A percentile compares a stretch with the other conserved stretches of the same genome.
These are phyloP conservation scores for Lycophotia porphyrea DNA, from an alignment of 2,888 invertebrate species.

Conservation along the genomic window DNA sequence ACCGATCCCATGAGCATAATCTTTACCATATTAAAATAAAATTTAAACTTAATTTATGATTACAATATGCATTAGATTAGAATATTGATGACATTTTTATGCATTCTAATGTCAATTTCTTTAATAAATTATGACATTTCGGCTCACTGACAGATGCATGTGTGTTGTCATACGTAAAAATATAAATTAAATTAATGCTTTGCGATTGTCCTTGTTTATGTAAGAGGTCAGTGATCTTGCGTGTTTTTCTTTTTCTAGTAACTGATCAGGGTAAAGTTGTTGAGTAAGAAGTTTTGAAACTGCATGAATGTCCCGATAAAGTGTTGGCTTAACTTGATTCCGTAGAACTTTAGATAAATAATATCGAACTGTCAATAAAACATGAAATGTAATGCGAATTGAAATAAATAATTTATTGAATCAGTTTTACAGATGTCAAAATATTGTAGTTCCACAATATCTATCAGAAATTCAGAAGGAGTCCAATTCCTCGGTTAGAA, in stretches of 20 bases:
- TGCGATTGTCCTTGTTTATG: conserved; percentile 25
- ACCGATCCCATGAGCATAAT: conserved; percentile 21
- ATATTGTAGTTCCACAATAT: background rate
- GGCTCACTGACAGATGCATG: conserved; percentile 37
- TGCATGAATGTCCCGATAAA: conserved; percentile 19
- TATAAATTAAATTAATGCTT: conserved; percentile 25
- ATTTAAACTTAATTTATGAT: conserved; percentile 38
- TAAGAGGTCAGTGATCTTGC: conserved; percentile 26
- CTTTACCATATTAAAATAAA: conserved; percentile 25
- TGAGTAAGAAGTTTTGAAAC: conserved; percentile 27
- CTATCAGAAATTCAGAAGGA: too few relatives aligned
- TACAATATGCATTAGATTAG: conserved; percentile 35
- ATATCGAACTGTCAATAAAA: conserved; percentile 6
- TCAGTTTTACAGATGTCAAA: background rate
- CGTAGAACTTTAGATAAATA: conserved; percentile 14
- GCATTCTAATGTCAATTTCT: conserved; percentile 34
- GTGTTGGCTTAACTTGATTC: background rate
- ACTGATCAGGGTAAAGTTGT: conserved; percentile 5
- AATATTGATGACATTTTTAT: conserved; percentile 53
- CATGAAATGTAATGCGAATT: background rate
- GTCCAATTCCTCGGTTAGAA: background rate
- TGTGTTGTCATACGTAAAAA: conserved; percentile 28
- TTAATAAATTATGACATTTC: conserved; percentile 50
- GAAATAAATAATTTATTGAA: background rate
- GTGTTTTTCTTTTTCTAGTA: conserved; percentile 14